Base-by-base conservation (phyloP, 2,888 invertebrate species). In the Podotricha telesiphe region DNA sequence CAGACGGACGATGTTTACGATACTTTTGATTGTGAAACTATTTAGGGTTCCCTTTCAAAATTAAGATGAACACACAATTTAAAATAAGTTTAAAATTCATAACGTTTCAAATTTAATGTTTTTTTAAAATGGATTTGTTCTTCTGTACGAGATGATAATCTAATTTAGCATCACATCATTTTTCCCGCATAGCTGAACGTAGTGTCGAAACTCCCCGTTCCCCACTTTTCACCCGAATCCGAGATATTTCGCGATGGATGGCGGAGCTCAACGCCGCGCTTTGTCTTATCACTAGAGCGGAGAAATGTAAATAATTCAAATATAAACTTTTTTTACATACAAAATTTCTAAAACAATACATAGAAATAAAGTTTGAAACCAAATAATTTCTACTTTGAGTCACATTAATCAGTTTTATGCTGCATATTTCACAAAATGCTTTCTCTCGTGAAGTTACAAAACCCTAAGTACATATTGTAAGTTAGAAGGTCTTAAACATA, bases 391-490 rank as follows among this genome's bases (percentile, higher is more conserved):
- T n/a, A 37, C 48, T 62, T 17, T 10, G 48, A 48, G 50, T 62
- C 48, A 62, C 62, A 62, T 48, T 62, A 48, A 50, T 62, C 50
- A 62, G 48, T 50, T 62, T 62, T 48, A 62, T 62, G 62, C 37
- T n/a, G 62, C 37, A 62, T 62, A 62, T 62, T 62, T 62, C 62
- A 62, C 47, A 37, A 62, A 62, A 62, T 19, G 62, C 48, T 62
- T 62, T 62, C 62, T 37, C 62, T 62, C 34, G 28, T 62, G 20
- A 50, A 62, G 62, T 19, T 20, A 50, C 62, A 20, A 5, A 37
- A 19, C 48, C 48, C 48, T 62, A 62, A 62, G 62, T 62, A 50
- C 62, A 37, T 62, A 62, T 62, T 62, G 62, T 62, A 20, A 48
- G 37, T 13, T 62, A 48, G 47, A 59, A 45, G 8, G 8, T 15